phyloP scores from a whole-genome alignment of 1,140 invertebrate species.

The Brachionus paranguensis region DNA sequence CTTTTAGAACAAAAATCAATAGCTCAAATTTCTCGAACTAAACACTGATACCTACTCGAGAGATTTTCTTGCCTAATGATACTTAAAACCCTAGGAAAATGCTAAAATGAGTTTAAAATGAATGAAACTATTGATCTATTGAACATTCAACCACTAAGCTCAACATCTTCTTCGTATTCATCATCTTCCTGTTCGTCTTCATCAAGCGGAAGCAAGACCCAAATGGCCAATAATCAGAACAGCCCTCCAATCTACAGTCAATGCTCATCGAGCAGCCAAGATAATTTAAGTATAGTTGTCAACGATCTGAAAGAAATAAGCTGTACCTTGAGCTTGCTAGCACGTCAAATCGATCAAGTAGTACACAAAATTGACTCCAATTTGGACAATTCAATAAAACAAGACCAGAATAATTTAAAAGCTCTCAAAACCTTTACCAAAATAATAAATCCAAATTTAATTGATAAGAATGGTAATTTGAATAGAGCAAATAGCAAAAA shows the following conservation, averaged over 20 bases:
- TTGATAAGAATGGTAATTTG: not conserved
- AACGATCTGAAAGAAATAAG: slow-evolving; percentile 20
- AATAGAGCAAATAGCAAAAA: not conserved
- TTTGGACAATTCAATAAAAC: not conserved
- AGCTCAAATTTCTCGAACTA: not conserved
- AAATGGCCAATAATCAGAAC: not conserved
- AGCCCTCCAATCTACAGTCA: not conserved
- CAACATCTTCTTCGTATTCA: slow-evolving; percentile 11
- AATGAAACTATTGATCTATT: not conserved
- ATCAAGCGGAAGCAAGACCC: not conserved
- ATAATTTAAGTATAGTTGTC: not conserved
- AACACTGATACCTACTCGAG: not conserved
- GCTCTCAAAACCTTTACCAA: slow-evolving; percentile 8
- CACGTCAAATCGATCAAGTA: slow-evolving; percentile 37
- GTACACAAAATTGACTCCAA: slow-evolving; percentile 12
- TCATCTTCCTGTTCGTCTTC: not conserved
- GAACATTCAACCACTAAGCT: slow-evolving; percentile 7
- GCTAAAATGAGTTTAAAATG: not conserved
- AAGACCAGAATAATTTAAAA: not conserved
- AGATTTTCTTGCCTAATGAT: not conserved
- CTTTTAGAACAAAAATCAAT: not conserved
- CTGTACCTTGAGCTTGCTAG: not conserved
- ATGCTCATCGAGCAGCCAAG: not conserved
- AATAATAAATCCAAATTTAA: slow-evolving; percentile 10
- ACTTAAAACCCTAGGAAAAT: not conserved